A percentile compares a stretch with the other conserved stretches of the same genome.
Evolutionary conservation across 1,140 invertebrate genomes (phyloP).

Genomic region (Zaprionus vittiger): DNA sequence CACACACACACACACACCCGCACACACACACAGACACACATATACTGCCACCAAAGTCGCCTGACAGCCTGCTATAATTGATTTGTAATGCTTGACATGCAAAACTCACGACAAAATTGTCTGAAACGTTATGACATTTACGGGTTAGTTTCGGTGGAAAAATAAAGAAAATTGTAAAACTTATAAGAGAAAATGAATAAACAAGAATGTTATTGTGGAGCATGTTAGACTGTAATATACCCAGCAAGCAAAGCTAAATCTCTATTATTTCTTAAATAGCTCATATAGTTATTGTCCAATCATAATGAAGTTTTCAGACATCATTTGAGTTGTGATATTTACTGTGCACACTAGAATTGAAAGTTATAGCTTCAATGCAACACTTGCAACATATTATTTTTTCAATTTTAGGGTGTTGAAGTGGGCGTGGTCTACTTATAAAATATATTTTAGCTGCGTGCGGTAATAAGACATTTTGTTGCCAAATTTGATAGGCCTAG

Average conservation of each 20-base stretch:
- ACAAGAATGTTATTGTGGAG: background rate
- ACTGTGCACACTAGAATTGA: background rate
- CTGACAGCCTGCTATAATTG: constrained; percentile 63
- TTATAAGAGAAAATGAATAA: background rate
- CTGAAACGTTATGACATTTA: constrained; percentile 30
- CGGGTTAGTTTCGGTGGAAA: background rate
- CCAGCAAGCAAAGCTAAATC: background rate
- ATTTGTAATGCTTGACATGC: constrained; percentile 76
- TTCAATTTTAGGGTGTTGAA: fast-evolving
- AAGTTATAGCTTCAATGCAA: background rate
- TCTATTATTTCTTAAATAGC: too few relatives aligned
- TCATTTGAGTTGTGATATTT: too few relatives aligned
- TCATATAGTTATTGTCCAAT: too few relatives aligned
- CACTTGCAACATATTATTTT: too few relatives aligned
- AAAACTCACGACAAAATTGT: constrained; percentile 48
- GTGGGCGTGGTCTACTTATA: background rate
- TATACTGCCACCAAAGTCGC: background rate
- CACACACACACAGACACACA: background rate
- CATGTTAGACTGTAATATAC: background rate
- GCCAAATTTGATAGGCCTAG: background rate
- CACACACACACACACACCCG: background rate
- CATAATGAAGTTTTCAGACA: too few relatives aligned
- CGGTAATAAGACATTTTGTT: background rate
- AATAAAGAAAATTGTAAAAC: background rate
- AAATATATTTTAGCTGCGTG: background rate